Conservation (phyloP, 2,888 invertebrate species). For the Amblyjoppa fuscipennis region DNA sequence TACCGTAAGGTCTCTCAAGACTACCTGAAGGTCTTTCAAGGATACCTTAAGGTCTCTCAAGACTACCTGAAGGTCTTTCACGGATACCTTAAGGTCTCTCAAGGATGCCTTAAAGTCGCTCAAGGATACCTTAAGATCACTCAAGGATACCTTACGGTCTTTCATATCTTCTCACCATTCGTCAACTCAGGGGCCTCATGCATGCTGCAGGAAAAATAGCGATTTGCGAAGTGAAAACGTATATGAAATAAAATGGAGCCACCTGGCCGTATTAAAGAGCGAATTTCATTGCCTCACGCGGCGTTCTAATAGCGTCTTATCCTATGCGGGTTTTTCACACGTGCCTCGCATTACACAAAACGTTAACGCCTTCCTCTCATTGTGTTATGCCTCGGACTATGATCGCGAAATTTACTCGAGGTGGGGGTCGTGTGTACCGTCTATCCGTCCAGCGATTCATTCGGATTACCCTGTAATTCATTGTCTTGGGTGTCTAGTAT, state of each 20-base stretch:
- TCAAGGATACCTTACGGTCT: not conserved
- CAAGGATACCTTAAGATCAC: not conserved
- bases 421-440: slow-evolving; percentile 23
- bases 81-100: not conserved
- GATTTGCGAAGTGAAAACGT: not conserved
- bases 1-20: not conserved
- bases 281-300: not conserved
- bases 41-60: not conserved
- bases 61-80: not conserved
- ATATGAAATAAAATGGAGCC: not conserved
- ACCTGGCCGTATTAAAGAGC: not conserved
- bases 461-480: slow-evolving; percentile 34
- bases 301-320: not conserved
- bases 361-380: not conserved
- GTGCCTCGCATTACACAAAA: not conserved
- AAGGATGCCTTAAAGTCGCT: not conserved
- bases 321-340: not conserved
- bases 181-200: not conserved
- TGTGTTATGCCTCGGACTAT: slow-evolving; percentile 16
- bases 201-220: not conserved
- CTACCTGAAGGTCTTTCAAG: not conserved
- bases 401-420: not conserved
- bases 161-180: not conserved
- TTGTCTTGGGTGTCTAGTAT: slow-evolving; percentile 36
- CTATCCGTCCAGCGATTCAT: slow-evolving; percentile 24